Evolutionary conservation across 92 coral and sea anemone species (phyloP).

Genomic region (Umimayanthus chanpuru): DNA sequence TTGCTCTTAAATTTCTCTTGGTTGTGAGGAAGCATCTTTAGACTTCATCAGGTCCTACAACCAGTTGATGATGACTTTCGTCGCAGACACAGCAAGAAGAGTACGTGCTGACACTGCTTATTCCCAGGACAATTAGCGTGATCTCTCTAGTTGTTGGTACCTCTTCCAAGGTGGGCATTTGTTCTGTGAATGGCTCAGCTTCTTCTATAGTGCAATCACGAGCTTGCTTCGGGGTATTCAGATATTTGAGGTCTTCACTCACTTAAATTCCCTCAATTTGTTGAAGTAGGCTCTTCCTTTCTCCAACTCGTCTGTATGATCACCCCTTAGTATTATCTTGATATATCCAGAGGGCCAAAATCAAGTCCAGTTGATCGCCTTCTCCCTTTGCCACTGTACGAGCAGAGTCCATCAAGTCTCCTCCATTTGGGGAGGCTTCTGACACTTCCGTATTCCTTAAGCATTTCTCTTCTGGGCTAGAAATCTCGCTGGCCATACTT

Average conservation of each 20-base stretch:
- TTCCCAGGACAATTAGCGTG: not conserved
- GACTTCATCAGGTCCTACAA: not conserved
- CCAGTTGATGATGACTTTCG: not conserved
- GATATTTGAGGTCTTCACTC: slow-evolving; percentile 5
- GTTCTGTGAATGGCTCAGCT: not conserved
- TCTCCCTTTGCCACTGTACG: too few species aligned
- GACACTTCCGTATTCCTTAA: too few species aligned
- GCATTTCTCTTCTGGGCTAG: too few species aligned
- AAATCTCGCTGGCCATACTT: too few species aligned
- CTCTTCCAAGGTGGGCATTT: not conserved
- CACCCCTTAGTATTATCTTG: too few species aligned
- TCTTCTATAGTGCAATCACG: not conserved
- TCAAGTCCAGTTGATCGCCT: too few species aligned
- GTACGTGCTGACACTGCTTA: not conserved
- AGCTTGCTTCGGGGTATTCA: not conserved
- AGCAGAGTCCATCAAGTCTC: too few species aligned
- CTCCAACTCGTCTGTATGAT: slow-evolving; percentile 2
- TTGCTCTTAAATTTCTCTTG: not conserved
- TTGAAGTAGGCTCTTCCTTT: not conserved
- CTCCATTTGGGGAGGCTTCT: too few species aligned
- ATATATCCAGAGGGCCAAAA: slow-evolving; percentile 60
- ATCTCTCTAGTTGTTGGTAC: not conserved
- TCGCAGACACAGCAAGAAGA: slow-evolving; percentile 8
- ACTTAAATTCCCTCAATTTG: too few species aligned
- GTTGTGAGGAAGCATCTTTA: not conserved